Percentiles rank a stretch among this genome's conserved stretches.
phyloP scores from a whole-genome alignment of 2,888 invertebrate species.

The Eutolmus rufibarbis region DNA sequence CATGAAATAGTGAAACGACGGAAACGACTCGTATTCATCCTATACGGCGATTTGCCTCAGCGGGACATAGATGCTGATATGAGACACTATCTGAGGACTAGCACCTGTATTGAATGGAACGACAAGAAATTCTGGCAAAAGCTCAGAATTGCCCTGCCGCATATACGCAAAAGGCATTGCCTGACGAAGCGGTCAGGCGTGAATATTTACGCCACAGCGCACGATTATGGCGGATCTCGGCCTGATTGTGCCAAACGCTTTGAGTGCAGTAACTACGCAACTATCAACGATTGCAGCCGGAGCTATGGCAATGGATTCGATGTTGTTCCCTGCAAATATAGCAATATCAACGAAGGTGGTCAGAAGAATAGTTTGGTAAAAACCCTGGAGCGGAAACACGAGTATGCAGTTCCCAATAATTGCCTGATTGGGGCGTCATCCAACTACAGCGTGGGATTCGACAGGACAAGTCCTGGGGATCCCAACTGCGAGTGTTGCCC shows the following conservation, averaged over 20 bases:
- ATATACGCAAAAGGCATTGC: slow-evolving; percentile 56
- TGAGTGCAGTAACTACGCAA: slow-evolving; percentile 62
- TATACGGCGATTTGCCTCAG: slow-evolving; percentile 88
- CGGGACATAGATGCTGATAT: slow-evolving; percentile 90
- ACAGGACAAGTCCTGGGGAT: not conserved
- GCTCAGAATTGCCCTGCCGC: slow-evolving; percentile 88
- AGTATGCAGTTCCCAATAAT: slow-evolving; percentile 60
- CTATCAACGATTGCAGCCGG: slow-evolving; percentile 58
- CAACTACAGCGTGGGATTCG: slow-evolving; percentile 40
- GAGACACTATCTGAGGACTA: slow-evolving; percentile 86
- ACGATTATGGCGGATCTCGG: slow-evolving; percentile 52
- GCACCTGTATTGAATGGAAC: slow-evolving; percentile 91
- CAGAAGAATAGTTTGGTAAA: slow-evolving; percentile 46
- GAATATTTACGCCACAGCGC: slow-evolving; percentile 75
- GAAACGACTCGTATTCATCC: slow-evolving; percentile 86
- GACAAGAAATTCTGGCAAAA: slow-evolving; percentile 98
- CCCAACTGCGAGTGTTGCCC: slow-evolving; percentile 44
- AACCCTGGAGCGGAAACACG: slow-evolving; percentile 57
- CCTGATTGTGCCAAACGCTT: slow-evolving; percentile 53
- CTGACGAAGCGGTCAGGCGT: slow-evolving; percentile 65
- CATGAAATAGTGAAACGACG: slow-evolving; percentile 87
- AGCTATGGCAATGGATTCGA: slow-evolving; percentile 35
- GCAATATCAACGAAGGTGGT: not conserved
- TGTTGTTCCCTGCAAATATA: slow-evolving; percentile 40
- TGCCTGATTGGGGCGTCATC: slow-evolving; percentile 48